Conservation (phyloP, 2,113 vertebrate genomes). For the Platysteira castanea region DNA sequence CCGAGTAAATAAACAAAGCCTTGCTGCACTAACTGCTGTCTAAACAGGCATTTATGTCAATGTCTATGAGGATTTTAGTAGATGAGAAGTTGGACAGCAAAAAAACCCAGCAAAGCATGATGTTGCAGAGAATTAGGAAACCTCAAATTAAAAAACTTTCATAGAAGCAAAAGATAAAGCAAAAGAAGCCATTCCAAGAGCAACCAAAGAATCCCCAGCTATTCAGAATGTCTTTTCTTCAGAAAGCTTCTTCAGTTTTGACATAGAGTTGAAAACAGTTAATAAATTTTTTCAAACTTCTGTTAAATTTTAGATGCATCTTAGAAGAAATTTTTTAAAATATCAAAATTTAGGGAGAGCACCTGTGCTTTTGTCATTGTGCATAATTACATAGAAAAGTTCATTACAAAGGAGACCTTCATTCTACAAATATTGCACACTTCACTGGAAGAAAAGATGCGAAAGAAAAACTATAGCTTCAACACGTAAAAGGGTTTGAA, state of each 20-base stretch:
- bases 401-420: neutral
- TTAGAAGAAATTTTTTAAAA: neutral
- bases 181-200: conserved; percentile 52
- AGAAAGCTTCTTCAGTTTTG: neutral
- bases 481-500: neutral
- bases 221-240: conserved; percentile 28
- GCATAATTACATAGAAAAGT: neutral
- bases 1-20: neutral
- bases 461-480: neutral
- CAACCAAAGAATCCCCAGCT: conserved; percentile 21
- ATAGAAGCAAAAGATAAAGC: conserved; percentile 42
- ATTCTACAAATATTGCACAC: neutral
- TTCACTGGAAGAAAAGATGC: neutral
- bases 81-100: conserved; percentile 25
- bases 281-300: neutral
- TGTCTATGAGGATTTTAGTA: conserved; percentile 27
- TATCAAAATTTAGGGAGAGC: neutral
- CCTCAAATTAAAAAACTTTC: conserved; percentile 1
- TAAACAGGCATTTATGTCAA: conserved; percentile 33
- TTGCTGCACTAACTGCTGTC: conserved; percentile 26
- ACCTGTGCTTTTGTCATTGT: neutral
- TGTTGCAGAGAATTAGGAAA: conserved; percentile 1
- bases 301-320: neutral
- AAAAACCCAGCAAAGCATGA: neutral
- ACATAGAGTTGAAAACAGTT: neutral